Percentiles rank a stretch among this genome's conserved stretches.
These are phyloP conservation scores for Lysandra bellargus DNA, from an alignment of 2,888 invertebrate species.

Conservation along the genomic window DNA sequence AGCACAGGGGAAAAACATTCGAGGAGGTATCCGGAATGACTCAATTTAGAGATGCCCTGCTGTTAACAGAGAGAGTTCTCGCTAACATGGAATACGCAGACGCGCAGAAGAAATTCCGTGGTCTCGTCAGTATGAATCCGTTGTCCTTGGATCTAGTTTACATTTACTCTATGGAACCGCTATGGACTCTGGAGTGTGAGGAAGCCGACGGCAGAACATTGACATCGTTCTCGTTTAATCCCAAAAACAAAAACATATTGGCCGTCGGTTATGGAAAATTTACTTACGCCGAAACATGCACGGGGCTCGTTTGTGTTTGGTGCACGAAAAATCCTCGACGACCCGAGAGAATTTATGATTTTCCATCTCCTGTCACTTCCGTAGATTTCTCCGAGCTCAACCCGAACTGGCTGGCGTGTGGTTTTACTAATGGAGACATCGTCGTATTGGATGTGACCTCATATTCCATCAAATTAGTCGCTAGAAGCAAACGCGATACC, in stretches of 20 bases:
- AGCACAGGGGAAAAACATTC: constrained; percentile 50
- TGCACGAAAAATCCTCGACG: constrained; percentile 89
- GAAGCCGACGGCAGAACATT: constrained; percentile 80
- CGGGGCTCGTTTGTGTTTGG: constrained; percentile 88
- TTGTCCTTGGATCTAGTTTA: constrained; percentile 83
- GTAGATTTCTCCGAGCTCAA: constrained; percentile 84
- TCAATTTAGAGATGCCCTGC: constrained; percentile 82
- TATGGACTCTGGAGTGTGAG: constrained; percentile 84
- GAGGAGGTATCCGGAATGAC: constrained; percentile 55
- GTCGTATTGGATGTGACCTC: constrained; percentile 85
- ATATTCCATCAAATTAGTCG: constrained; percentile 73
- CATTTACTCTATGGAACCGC: constrained; percentile 82
- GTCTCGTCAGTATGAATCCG: constrained; percentile 82
- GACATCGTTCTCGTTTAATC: constrained; percentile 83
- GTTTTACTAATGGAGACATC: constrained; percentile 86
- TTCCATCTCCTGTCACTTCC: constrained; percentile 83
- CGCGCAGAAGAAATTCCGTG: constrained; percentile 86
- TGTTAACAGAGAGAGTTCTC: constrained; percentile 85
- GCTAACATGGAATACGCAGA: constrained; percentile 83
- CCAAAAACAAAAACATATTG: constrained; percentile 84
- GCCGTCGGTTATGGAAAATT: constrained; percentile 88
- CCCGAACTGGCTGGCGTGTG: constrained; percentile 87
- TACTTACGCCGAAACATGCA: constrained; percentile 75
- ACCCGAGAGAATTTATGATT: constrained; percentile 85
- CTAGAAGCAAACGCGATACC: constrained; percentile 77